Conservation (phyloP, 2,888 invertebrate species). For the Oasisia sp. region DNA sequence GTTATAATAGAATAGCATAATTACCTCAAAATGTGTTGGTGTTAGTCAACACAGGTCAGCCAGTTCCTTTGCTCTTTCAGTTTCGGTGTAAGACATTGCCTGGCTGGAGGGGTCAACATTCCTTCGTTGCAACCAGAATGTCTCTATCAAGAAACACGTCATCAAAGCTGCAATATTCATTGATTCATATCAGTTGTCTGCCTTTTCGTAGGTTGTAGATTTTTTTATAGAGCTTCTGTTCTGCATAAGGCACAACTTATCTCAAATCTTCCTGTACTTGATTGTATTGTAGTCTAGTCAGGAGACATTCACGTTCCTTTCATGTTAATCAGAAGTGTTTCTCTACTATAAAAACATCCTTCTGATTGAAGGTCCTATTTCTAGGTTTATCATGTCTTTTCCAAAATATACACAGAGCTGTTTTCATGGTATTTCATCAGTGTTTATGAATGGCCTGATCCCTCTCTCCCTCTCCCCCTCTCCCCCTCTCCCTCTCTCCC, state of each 20-base stretch:
- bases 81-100: background rate
- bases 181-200: background rate
- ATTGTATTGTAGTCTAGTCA: too few relatives aligned
- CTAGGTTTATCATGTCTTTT: background rate
- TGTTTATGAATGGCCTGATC: background rate
- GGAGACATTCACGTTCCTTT: background rate
- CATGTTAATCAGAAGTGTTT: background rate
- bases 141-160: background rate
- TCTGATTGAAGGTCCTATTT: background rate
- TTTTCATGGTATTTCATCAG: background rate
- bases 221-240: too few relatives aligned
- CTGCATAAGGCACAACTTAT: too few relatives aligned
- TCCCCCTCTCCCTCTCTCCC: too few relatives aligned
- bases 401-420: background rate
- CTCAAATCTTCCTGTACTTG: too few relatives aligned
- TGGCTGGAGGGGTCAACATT: background rate
- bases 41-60: background rate
- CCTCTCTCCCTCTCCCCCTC: too few relatives aligned
- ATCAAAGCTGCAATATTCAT: background rate
- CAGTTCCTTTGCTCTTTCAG: background rate
- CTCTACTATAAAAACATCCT: background rate
- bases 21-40: background rate
- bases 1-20: background rate
- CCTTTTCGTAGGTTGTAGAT: background rate
- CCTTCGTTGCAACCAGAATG: background rate